These are phyloP conservation scores for Isaurus tuberculatus DNA, from an alignment of 92 coral and sea anemone species.

Conservation along the genomic window DNA sequence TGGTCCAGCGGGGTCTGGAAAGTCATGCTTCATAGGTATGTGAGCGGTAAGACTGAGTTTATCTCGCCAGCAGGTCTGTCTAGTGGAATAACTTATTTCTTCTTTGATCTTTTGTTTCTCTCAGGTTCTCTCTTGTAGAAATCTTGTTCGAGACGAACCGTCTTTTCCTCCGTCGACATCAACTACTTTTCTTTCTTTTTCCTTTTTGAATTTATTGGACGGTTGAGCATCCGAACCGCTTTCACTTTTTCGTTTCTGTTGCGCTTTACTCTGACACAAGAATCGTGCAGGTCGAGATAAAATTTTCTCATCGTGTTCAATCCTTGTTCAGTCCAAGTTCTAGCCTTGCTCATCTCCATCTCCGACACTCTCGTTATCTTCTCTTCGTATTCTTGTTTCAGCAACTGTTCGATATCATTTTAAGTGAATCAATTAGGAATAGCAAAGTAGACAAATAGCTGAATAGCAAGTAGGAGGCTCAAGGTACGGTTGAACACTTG, in stretches of 20 bases:
- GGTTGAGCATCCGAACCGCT: background rate
- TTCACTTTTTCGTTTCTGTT: conserved; percentile 71
- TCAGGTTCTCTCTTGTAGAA: conserved; percentile 83
- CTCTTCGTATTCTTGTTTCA: conserved; percentile 93
- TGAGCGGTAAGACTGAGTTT: too few species aligned
- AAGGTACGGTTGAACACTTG: too few species aligned
- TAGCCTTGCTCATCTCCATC: conserved; percentile 95
- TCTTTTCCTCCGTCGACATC: conserved; percentile 76
- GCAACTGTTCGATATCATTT: conserved; percentile 81
- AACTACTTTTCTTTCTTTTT: conserved; percentile 25
- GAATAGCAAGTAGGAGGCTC: too few species aligned
- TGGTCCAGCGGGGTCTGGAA: too few species aligned
- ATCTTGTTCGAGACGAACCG: conserved; percentile 74
- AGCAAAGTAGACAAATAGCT: too few species aligned
- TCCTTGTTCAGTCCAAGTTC: too few species aligned
- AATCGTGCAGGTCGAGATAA: conserved; percentile 94
- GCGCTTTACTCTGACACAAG: conserved; percentile 88
- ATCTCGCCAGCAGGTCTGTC: conserved; percentile 66
- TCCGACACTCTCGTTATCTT: conserved; percentile 91
- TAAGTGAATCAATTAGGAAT: conserved; percentile 76
- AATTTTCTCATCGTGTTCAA: conserved; percentile 92
- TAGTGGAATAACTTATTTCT: conserved; percentile 79
- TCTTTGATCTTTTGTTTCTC: conserved; percentile 77
- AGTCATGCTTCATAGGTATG: too few species aligned
- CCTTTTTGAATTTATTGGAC: conserved; percentile 36